Conservation (phyloP, 2,113 vertebrate species). For the Alethe diademata region DNA sequence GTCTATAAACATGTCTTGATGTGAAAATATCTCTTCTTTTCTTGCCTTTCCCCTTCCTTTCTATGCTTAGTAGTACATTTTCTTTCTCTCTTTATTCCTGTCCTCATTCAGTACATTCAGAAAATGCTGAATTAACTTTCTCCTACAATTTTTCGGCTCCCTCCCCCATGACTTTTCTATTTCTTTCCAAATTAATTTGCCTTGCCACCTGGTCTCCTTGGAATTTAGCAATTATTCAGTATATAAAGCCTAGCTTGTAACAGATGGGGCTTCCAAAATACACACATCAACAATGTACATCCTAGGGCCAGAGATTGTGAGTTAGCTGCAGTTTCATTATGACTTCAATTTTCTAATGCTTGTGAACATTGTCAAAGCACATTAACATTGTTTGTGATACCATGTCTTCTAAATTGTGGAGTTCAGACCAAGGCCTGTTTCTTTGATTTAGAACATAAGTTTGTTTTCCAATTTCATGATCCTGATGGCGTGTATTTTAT, state of each 20-base stretch:
- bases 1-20: not conserved
- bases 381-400: not conserved
- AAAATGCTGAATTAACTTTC: slow-evolving; percentile 44
- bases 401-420: slow-evolving; percentile 25
- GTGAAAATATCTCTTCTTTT: not conserved
- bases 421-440: slow-evolving; percentile 11
- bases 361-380: slow-evolving; percentile 46
- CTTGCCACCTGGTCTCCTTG: slow-evolving; percentile 54
- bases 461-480: slow-evolving; percentile 35
- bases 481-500: not conserved
- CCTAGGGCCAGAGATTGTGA: slow-evolving; percentile 40
- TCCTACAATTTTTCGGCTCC: not conserved
- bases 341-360: slow-evolving; percentile 51
- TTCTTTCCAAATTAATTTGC: slow-evolving; percentile 63
- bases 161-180: not conserved
- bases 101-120: not conserved
- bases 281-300: slow-evolving; percentile 33
- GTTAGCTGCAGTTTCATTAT: slow-evolving; percentile 54
- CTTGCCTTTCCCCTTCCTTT: not conserved
- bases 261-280: slow-evolving; percentile 54
- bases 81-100: not conserved
- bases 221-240: slow-evolving; percentile 57
- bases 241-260: slow-evolving; percentile 47
- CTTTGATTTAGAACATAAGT: slow-evolving; percentile 47
- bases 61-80: not conserved